Conservation (phyloP, 2,113 vertebrate genomes). For the Climacteris rufus region DNA sequence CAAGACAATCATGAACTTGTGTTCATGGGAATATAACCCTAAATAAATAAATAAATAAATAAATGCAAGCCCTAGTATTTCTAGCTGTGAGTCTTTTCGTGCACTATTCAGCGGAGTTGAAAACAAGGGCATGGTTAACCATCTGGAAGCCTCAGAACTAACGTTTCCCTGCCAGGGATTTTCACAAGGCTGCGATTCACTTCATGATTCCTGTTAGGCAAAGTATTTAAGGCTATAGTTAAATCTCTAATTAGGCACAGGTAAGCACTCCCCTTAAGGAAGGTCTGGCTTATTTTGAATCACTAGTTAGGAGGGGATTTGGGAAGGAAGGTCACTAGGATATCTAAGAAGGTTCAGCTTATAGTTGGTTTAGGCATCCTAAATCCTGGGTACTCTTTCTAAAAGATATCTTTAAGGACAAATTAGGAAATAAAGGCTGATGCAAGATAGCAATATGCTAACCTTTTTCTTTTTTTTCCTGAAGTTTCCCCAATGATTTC, state of each 20-base stretch:
- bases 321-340: not conserved
- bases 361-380: not conserved
- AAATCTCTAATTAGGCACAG: not conserved
- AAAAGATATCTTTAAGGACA: not conserved
- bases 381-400: not conserved
- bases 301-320: not conserved
- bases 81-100: not conserved
- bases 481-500: not conserved
- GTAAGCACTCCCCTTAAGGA: not conserved
- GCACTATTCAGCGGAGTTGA: not conserved
- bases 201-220: not conserved
- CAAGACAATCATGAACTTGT: not conserved
- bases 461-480: not conserved
- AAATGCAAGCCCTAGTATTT: not conserved
- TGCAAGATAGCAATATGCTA: not conserved
- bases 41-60: not conserved
- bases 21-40: not conserved
- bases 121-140: constrained; percentile 47
- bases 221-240: not conserved
- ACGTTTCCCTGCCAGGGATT: not conserved
- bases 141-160: constrained; percentile 26
- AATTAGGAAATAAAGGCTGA: not conserved
- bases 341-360: not conserved
- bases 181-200: constrained; percentile 31
- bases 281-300: not conserved